Percentiles rank a stretch among this genome's conserved stretches.
Conservation (phyloP, 2,888 invertebrate species). For the Phorcus lineatus region DNA sequence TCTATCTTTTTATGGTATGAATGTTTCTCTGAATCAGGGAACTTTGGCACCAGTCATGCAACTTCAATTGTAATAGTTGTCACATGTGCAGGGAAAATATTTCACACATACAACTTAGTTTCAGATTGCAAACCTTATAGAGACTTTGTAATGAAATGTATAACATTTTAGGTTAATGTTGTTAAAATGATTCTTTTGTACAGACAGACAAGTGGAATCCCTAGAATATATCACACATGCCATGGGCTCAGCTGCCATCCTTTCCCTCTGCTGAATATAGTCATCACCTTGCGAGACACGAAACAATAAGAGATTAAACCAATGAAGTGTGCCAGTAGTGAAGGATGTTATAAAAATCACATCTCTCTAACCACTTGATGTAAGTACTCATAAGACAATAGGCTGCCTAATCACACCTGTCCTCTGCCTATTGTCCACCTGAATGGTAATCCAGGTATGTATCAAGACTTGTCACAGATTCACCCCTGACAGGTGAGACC, state of each 20-base stretch:
- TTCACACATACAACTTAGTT: too few relatives aligned
- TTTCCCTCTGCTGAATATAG: too few relatives aligned
- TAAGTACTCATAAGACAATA: slow-evolving; percentile 11
- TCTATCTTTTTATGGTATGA: too few relatives aligned
- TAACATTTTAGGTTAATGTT: neutral
- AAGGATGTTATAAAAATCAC: slow-evolving; percentile 2
- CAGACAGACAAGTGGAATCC: neutral
- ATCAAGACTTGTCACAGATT: neutral
- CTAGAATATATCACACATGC: neutral
- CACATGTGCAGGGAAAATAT: too few relatives aligned
- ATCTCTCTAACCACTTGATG: neutral
- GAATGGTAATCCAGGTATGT: slow-evolving; percentile 10
- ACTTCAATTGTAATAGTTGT: too few relatives aligned
- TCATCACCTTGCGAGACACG: too few relatives aligned
- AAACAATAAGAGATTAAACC: neutral
- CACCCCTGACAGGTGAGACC: slow-evolving; percentile 15
- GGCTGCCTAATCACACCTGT: slow-evolving; percentile 7
- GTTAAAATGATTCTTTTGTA: slow-evolving; percentile 3
- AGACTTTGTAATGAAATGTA: neutral
- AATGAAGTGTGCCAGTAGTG: neutral
- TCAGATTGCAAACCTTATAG: too few relatives aligned
- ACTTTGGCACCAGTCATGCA: too few relatives aligned
- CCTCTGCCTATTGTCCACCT: neutral
- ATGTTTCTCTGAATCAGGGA: too few relatives aligned
- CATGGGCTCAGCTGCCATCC: neutral